Base-by-base conservation (phyloP, 2,113 vertebrate species). In the Paraplagusia blochii region DNA sequence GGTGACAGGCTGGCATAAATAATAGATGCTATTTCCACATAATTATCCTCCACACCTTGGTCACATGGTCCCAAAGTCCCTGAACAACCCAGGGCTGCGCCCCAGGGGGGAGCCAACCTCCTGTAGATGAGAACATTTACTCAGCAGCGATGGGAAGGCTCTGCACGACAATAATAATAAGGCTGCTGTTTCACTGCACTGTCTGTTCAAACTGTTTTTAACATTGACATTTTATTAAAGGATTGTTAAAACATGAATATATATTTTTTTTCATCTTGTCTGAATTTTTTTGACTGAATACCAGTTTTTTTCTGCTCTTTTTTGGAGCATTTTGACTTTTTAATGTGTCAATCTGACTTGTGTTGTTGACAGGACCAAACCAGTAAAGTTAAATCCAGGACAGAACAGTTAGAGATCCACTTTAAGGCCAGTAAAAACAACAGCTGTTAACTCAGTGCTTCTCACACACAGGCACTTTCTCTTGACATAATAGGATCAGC, bases 401-500 rank as follows among this genome's bases (percentile, higher is more conserved):
- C n/a, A n/a, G n/a, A n/a, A n/a, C n/a, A n/a, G n/a, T n/a, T n/a
- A n/a, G n/a, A n/a, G n/a, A n/a, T n/a, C n/a, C n/a, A n/a, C 3
- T 29, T 29, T 29, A 29, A 29, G 6, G 22, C 6, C 22, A 29
- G 6, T 6, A 6, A 29, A 29, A 29, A 29, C 22, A 29, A 29
- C 3, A 29, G 22, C n/a, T n/a, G n/a, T n/a, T n/a, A n/a, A n/a
- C n/a, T n/a, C n/a, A 77, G 50, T 47, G 49, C 36, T 11, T 58
- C 43, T 67, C 4, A 58, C 54, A 63, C 33, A 74, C 74, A 12
- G 67, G 58, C 52, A 81, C 68, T 68, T 70, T 73, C 49, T 69
- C 51, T 61, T 85, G 77, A 83, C 76, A 80, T 74, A 79, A 84
- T 76, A 78, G 81, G 82, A 85, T 49, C 78, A 70, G 67, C 56